A percentile compares a stretch with the other conserved stretches of the same genome.
Evolutionary conservation across 2,888 invertebrate species (phyloP).

Genomic region (Diadromus collaris): DNA sequence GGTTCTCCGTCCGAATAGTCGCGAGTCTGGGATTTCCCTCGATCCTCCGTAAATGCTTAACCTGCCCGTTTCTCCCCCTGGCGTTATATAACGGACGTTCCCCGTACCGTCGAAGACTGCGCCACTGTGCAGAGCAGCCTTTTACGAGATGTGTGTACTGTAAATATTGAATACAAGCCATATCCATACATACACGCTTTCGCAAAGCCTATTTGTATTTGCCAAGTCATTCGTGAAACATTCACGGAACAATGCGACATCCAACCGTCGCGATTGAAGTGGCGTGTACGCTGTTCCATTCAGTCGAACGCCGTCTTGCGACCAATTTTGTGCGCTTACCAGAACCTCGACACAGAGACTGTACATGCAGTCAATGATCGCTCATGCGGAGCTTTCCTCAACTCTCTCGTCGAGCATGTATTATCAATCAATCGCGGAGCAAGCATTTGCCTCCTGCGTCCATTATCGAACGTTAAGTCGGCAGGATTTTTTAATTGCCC

Average conservation of each 20-base stretch:
- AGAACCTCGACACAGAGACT: background rate
- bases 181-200: slow-evolving; percentile 3
- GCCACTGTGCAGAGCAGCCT: background rate
- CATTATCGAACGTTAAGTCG: slow-evolving; percentile 1
- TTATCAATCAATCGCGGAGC: background rate
- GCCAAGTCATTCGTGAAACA: slow-evolving; percentile 8
- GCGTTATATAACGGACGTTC: background rate
- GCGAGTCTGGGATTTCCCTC: slow-evolving; percentile 49
- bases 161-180: background rate
- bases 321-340: slow-evolving; percentile 14
- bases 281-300: background rate
- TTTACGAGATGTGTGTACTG: background rate
- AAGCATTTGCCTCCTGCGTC: background rate
- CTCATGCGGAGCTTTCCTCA: background rate
- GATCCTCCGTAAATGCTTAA: slow-evolving; percentile 30
- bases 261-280: background rate
- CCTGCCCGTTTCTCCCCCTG: slow-evolving; percentile 1
- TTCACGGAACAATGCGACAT: background rate
- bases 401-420: background rate
- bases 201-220: slow-evolving; percentile 6
- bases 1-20: slow-evolving; percentile 37
- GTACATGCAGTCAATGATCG: background rate
- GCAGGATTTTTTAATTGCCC: slow-evolving; percentile 7
- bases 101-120: background rate
- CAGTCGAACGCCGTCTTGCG: background rate